Percentiles rank a stretch among this genome's conserved stretches.
phyloP scores from a whole-genome alignment of 2,888 invertebrate genomes.

The Zygaena filipendulae region DNA sequence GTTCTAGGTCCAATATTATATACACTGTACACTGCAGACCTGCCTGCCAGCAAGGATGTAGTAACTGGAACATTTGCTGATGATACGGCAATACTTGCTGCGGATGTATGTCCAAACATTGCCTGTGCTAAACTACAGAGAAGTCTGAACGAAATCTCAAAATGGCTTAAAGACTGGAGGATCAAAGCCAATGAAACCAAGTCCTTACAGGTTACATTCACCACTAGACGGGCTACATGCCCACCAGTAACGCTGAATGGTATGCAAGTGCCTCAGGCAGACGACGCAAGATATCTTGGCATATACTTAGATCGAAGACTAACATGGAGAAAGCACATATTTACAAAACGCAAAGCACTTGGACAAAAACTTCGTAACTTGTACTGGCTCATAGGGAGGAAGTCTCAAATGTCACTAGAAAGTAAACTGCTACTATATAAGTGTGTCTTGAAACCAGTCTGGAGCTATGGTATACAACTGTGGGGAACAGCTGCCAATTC shows the following conservation, averaged over 20 bases:
- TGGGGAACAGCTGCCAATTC: constrained; percentile 13
- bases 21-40: constrained; percentile 1
- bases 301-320: background rate
- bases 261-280: background rate
- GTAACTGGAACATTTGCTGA: constrained; percentile 11
- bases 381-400: constrained; percentile 11
- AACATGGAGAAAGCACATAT: constrained; percentile 1
- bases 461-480: constrained; percentile 14
- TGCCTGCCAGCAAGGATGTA: constrained; percentile 4
- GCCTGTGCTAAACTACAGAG: constrained; percentile 1
- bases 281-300: background rate
- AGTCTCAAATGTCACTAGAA: constrained; percentile 5
- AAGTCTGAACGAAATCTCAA: constrained; percentile 2
- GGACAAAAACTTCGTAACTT: constrained; percentile 3
- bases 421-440: constrained; percentile 11
- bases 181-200: constrained; percentile 2
- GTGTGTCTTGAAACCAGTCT: constrained; percentile 12
- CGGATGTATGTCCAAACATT: too few species aligned
- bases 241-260: background rate
- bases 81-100: constrained; percentile 10
- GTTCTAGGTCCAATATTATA: background rate
- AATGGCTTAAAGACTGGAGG: constrained; percentile 3
- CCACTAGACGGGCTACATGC: background rate
- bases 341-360: constrained; percentile 3
- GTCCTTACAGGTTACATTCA: constrained; percentile 2